Conservation (phyloP, 2,113 vertebrate species). For the Bolborhynchus lineola region DNA sequence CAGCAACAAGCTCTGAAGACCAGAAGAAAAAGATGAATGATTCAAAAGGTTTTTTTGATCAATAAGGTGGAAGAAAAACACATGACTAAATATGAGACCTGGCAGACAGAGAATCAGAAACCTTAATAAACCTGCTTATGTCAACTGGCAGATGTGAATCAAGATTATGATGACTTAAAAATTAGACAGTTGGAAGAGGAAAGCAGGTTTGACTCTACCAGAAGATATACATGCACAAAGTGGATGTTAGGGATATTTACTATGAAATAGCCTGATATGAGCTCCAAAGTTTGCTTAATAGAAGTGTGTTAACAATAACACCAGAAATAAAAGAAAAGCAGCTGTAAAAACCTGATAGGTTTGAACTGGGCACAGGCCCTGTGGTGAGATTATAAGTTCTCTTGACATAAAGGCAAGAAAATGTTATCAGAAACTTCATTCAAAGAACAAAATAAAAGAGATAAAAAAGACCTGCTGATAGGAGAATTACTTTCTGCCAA, state of each 20-base stretch:
- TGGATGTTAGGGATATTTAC: not conserved
- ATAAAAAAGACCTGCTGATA: not conserved
- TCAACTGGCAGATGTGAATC: not conserved
- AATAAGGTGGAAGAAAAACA: not conserved
- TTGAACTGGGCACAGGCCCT: not conserved
- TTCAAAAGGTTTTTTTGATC: slow-evolving; percentile 5
- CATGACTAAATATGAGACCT: not conserved
- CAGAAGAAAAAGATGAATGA: not conserved
- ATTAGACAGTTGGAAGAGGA: not conserved
- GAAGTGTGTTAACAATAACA: not conserved
- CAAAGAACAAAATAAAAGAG: not conserved
- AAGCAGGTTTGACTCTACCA: not conserved
- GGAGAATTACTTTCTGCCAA: not conserved
- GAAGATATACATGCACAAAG: not conserved
- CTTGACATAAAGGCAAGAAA: not conserved
- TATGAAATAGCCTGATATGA: not conserved
- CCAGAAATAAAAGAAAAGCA: not conserved
- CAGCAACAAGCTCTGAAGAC: not conserved
- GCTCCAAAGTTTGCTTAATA: not conserved
- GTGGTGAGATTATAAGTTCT: not conserved
- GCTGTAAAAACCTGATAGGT: not conserved
- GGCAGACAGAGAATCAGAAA: not conserved
- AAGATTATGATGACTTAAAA: not conserved
- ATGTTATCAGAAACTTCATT: not conserved
- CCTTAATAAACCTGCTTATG: not conserved